Evolutionary conservation across 2,888 invertebrate species (phyloP), one percentile per base, ranked within the genome.

Genomic region (Sicus ferrugineus): DNA sequence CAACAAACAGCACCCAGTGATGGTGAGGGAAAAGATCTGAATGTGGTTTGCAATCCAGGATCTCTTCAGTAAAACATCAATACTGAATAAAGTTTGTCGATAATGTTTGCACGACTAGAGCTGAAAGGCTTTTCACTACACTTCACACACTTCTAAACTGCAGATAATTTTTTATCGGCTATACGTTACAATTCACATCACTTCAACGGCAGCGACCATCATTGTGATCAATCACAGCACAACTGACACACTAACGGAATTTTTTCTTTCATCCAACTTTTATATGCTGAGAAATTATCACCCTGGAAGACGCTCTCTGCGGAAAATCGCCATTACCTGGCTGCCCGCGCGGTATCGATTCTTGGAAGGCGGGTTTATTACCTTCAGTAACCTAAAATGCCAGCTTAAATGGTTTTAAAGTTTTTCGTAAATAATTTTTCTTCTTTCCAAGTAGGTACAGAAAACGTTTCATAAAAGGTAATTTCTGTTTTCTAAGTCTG

Each of bases 1-100:
- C 76, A 81, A 83, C 83, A 83, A 81, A 84, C 84, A 81, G 81
- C 76, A 80, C 83, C 84, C 84, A 84, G 84, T 84, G 84, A 83
- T 84, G 82, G 70, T 59, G 0, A 42, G 26, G 9, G 48, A 31
- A 50, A 42, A 56, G 26, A 5, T 54, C 11, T 21, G 21, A 31
- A 58, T 21, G 4, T 31, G 23, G 1, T 21, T 61, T 52, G 16
- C 46, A 59, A 30, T 23, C 3, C 26, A 52, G n/a, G 26, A 56
- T 54, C 16, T 26, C 54, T 21, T 28, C 48, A 50, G 7, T 30
- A 34, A 64, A 38, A 69, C 77, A 78, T 71, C 83, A 81, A 73
- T 72, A 75, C 82, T 79, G 80, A 76, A 77, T 68, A 75, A 81
- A 75, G 83, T 84, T 80, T 78, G 78, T 75, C 82, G 75, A 83